Evolutionary conservation across 2,797 vertebrate species (phyloP).

Genomic region (Pteronotus mesoamericanus): DNA sequence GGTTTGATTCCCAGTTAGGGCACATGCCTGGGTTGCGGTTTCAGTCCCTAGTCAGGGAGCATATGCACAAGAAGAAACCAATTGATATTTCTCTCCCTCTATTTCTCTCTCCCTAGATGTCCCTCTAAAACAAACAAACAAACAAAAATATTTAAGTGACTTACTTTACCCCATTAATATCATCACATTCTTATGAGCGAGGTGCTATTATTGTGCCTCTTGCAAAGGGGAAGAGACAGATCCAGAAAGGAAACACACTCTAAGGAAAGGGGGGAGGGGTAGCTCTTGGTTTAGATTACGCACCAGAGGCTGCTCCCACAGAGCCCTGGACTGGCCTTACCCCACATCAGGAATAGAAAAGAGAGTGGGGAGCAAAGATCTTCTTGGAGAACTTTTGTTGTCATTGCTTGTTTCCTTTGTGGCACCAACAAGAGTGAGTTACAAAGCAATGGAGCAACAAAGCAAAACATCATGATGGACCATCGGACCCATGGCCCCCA

Average conservation of each 20-base stretch:
- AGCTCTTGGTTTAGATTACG: background rate
- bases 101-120: background rate
- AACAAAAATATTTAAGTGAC: background rate
- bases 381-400: background rate
- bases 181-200: no score
- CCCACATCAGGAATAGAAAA: background rate
- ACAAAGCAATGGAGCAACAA: background rate
- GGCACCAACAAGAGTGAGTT: background rate
- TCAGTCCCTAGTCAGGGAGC: background rate
- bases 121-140: background rate
- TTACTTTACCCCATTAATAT: background rate
- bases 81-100: background rate
- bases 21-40: background rate
- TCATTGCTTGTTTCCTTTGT: background rate
- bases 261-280: background rate
- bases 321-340: background rate
- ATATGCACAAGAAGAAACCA: background rate
- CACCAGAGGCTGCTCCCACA: background rate
- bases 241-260: no score
- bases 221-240: background rate
- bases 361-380: background rate
- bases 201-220: rapidly evolving
- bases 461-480: background rate
- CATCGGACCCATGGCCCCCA: rapidly evolving
- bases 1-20: background rate